phyloP scores from a whole-genome alignment of 2,888 invertebrate species.

The Lutraria lutraria region DNA sequence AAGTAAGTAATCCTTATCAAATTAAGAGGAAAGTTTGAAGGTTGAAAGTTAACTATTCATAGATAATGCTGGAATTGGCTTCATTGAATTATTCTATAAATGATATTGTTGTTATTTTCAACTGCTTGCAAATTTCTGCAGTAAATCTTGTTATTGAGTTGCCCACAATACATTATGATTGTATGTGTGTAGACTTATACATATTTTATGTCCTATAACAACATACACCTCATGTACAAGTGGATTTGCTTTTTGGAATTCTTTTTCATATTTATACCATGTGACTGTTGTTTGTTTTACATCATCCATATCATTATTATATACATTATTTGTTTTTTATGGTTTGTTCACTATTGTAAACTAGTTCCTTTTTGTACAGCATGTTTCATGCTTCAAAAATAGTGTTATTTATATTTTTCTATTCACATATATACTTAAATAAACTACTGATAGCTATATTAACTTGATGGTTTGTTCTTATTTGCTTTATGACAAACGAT shows the following conservation, averaged over 20 bases:
- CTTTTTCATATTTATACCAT: not conserved
- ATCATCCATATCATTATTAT: conserved; percentile 9
- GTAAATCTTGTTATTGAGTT: too few relatives aligned
- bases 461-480: too few relatives aligned
- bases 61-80: too few relatives aligned
- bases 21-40: too few relatives aligned
- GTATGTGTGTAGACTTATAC: not conserved
- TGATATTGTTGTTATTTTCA: too few relatives aligned
- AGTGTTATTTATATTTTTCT: conserved; percentile 29
- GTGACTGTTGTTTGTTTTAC: not conserved
- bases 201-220: not conserved
- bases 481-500: too few relatives aligned
- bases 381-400: conserved; percentile 12
- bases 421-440: conserved; percentile 7
- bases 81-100: too few relatives aligned
- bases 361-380: conserved; percentile 22
- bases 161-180: not conserved
- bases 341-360: conserved; percentile 6
- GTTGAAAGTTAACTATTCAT: too few relatives aligned
- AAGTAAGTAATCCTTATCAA: too few relatives aligned
- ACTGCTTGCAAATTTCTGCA: too few relatives aligned
- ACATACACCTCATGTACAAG: not conserved
- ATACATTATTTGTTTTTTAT: not conserved
- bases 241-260: not conserved
- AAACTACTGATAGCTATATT: conserved; percentile 10